Evolutionary conservation across 2,797 vertebrate species (phyloP), one percentile per base, ranked within the genome.

Genomic region (Pelodytes ibericus): DNA sequence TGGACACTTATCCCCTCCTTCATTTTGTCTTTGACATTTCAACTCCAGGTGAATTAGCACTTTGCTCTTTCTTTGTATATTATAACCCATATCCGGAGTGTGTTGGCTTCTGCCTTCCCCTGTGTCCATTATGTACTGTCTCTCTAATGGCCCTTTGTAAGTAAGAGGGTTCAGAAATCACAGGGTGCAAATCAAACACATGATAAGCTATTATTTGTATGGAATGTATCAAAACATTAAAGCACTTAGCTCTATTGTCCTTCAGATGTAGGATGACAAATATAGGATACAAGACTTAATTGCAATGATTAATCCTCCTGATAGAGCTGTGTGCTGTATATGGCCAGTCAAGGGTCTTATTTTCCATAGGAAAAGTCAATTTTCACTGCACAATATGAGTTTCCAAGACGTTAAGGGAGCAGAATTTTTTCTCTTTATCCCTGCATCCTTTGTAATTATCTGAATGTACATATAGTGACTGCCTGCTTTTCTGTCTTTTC

Each of bases 391-490:
- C 49, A 53, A 53, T 22, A 8, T 16, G 22, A 53, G 3, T 60
- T 30, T 31, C 26, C 27, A 58, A 30, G n/a, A 30, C 27, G 3
- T 18, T 60, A 2, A 26, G 24, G 5, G 13, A 7, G 27, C 58
- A 60, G 16, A 58, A 26, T 15, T 58, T 11, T 3, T 31, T 8
- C 11, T n/a, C 58, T 3, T 30, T 13, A n/a, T 9, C 56, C 4
- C 20, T 20, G 2, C 2, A 13, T 31, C 41, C 39, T 78, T 49
- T 80, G 81, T 83, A 83, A 82, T 61, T 80, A 81, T 82, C 13
- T 80, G 85, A 83, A 81, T 84, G 87, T 83, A 76, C 68, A 5
- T 80, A 79, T 2, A 8, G 62, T 80, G 74, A 59, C 80, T 81
- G 70, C 76, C 0, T 79, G 81, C 83, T 82, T 61, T 73, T 80